phyloP scores from a whole-genome alignment of 1,140 invertebrate species.

The Homalodisca vitripennis region DNA sequence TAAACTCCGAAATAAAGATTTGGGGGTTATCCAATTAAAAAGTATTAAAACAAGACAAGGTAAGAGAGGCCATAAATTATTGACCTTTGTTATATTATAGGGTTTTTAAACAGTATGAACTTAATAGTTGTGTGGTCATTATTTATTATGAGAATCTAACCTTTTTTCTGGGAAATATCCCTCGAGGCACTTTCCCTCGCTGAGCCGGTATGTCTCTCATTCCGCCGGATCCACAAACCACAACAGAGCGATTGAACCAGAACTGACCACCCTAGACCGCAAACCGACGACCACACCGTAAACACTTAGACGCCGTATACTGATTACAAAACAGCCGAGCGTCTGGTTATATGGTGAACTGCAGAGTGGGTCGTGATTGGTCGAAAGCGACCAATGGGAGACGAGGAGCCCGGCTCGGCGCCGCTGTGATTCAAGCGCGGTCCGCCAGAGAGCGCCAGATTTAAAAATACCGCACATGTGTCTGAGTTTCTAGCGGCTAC shows the following conservation, averaged over 20 bases:
- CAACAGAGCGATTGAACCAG: neutral
- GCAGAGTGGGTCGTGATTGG: neutral
- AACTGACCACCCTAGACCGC: neutral
- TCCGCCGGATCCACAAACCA: neutral
- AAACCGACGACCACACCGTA: neutral
- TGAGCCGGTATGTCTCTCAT: neutral
- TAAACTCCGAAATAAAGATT: no score
- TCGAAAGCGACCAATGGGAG: neutral
- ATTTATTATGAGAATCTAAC: no score
- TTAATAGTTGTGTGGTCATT: no score
- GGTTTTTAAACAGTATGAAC: no score
- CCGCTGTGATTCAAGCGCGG: no score
- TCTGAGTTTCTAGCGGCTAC: no score
- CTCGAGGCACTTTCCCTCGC: neutral
- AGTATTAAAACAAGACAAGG: no score
- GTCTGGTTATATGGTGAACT: neutral
- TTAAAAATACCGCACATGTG: no score
- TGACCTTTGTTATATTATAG: no score
- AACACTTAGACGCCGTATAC: neutral
- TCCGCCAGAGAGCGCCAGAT: no score
- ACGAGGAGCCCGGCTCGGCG: neutral
- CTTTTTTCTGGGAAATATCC: neutral
- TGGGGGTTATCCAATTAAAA: no score
- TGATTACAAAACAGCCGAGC: neutral
- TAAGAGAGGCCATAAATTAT: no score